A percentile compares a stretch with the other conserved stretches of the same genome.
These are phyloP conservation scores for Mesoligia furuncula DNA, from an alignment of 2,888 invertebrate genomes.

Conservation along the genomic window DNA sequence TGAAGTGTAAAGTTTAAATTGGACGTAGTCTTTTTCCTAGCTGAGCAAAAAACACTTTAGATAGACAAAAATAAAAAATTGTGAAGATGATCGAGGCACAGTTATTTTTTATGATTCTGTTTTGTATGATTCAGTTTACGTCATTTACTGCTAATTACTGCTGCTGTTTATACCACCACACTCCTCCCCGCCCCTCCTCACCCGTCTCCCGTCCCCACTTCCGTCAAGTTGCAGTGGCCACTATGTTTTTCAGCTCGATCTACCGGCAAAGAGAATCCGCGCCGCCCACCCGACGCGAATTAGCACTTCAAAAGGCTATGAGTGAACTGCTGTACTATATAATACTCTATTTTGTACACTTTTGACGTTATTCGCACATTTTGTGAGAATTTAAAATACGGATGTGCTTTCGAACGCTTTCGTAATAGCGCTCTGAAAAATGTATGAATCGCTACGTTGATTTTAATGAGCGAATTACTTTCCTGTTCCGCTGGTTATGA, in stretches of 20 bases:
- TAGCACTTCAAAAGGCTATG: conserved; percentile 70
- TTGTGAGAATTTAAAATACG: conserved; percentile 63
- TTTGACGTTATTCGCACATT: conserved; percentile 60
- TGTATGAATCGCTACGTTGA: conserved; percentile 55
- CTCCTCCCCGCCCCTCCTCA: no score
- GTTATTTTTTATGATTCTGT: no score
- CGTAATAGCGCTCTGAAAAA: conserved; percentile 49
- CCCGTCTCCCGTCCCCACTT: background rate
- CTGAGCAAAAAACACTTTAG: background rate
- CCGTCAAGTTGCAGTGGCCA: conserved; percentile 37
- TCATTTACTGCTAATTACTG: background rate
- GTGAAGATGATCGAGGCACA: background rate
- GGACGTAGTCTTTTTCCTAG: background rate
- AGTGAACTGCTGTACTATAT: conserved; percentile 34
- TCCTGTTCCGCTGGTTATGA: background rate
- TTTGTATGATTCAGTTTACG: background rate
- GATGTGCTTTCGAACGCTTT: conserved; percentile 53
- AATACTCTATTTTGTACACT: conserved; percentile 55
- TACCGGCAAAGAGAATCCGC: conserved; percentile 51
- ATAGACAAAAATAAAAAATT: background rate
- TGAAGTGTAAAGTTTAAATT: conserved; percentile 28
- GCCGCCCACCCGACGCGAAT: conserved; percentile 49
- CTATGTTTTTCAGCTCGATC: conserved; percentile 64
- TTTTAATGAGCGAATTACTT: conserved; percentile 59
- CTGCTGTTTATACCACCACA: background rate